Conservation (phyloP, 2,113 vertebrate genomes). For the Stigmatopora nigra region DNA sequence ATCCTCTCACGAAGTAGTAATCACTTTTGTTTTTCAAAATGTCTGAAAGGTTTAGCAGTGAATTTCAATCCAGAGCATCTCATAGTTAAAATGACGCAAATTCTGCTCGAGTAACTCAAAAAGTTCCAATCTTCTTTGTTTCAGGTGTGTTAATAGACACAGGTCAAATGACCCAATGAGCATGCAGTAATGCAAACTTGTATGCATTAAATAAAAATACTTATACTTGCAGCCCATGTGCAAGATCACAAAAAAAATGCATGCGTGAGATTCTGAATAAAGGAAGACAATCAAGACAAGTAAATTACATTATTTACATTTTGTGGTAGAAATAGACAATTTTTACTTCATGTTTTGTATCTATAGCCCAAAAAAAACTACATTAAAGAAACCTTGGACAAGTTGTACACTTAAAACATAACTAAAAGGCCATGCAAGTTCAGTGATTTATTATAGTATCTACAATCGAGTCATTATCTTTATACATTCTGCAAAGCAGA, state of each 20-base stretch:
- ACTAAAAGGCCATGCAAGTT: constrained; percentile 27
- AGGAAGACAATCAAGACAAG: constrained; percentile 33
- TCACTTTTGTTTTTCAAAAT: constrained; percentile 25
- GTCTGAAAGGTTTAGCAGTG: constrained; percentile 23
- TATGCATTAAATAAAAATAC: constrained; percentile 5
- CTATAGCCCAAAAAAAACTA: neutral
- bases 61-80: constrained; percentile 23
- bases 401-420: constrained; percentile 17
- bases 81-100: constrained; percentile 39
- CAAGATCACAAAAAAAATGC: constrained; percentile 47
- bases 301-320: constrained; percentile 45
- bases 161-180: constrained; percentile 37
- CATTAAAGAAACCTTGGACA: constrained; percentile 19
- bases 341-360: too few species aligned
- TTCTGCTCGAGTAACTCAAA: constrained; percentile 41
- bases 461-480: constrained; percentile 43
- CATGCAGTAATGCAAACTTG: constrained; percentile 13
- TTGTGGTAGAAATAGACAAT: constrained; percentile 24
- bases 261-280: constrained; percentile 24
- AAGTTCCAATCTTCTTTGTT: constrained; percentile 29
- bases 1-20: constrained; percentile 24
- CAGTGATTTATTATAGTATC: constrained; percentile 27
- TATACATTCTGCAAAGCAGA: constrained; percentile 37
- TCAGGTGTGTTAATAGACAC: constrained; percentile 13
- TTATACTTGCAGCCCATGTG: constrained; percentile 9